Percentiles rank a stretch among this genome's conserved stretches.
phyloP scores from a whole-genome alignment of 2,797 vertebrate species.

The Babyrousa celebensis region DNA sequence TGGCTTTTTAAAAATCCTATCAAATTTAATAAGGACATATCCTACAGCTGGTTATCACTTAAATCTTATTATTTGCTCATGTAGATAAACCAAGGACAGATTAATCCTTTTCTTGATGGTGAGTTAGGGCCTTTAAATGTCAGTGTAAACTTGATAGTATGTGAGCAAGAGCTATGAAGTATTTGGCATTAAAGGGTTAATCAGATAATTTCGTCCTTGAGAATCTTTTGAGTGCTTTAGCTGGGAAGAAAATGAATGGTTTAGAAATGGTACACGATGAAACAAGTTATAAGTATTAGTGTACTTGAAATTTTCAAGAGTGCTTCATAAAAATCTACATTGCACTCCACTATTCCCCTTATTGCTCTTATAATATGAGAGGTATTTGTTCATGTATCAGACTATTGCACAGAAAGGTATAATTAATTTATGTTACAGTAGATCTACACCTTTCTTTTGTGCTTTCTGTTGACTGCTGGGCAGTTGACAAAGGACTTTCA shows the following conservation, averaged over 20 bases:
- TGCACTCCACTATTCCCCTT: neutral
- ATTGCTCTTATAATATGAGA: constrained; percentile 20
- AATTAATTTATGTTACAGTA: constrained; percentile 43
- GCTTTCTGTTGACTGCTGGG: constrained; percentile 37
- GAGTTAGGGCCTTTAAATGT: constrained; percentile 73
- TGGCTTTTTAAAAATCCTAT: constrained; percentile 84
- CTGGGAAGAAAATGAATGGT: constrained; percentile 73
- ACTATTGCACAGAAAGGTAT: constrained; percentile 32
- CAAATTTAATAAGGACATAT: constrained; percentile 84
- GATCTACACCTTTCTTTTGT: neutral
- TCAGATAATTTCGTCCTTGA: constrained; percentile 76
- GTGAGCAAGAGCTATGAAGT: constrained; percentile 38
- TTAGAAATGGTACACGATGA: constrained; percentile 68
- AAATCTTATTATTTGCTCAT: constrained; percentile 83
- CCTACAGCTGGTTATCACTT: constrained; percentile 82
- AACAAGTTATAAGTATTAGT: constrained; percentile 78
- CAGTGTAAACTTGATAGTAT: constrained; percentile 58
- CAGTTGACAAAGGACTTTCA: constrained; percentile 52
- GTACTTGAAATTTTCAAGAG: constrained; percentile 82
- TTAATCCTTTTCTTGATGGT: constrained; percentile 78
- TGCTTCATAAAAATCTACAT: constrained; percentile 73
- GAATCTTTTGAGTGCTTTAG: constrained; percentile 69
- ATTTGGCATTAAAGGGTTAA: constrained; percentile 83
- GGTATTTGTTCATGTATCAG: constrained; percentile 32
- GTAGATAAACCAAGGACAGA: constrained; percentile 81